Evolutionary conservation across 2,888 invertebrate genomes (phyloP).

Genomic region (Blastobasis adustella): DNA sequence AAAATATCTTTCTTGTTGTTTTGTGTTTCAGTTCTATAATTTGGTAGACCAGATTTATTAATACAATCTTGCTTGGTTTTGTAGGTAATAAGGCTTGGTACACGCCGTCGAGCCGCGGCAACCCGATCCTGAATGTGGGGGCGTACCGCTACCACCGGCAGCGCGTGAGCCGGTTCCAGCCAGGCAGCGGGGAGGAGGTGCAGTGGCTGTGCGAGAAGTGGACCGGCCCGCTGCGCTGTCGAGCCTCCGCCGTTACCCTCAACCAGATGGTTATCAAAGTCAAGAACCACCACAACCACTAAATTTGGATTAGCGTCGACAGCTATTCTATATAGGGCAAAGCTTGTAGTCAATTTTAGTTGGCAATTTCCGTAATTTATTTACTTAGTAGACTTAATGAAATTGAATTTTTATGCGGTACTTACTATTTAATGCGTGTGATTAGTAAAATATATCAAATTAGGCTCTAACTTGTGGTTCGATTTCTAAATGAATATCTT

Average conservation of each 20-base stretch:
- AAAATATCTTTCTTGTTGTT: neutral
- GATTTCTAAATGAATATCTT: too few relatives aligned
- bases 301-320: neutral
- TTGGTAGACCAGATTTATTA: too few relatives aligned
- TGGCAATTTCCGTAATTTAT: too few relatives aligned
- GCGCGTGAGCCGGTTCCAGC: constrained; percentile 14
- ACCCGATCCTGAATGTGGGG: constrained; percentile 9
- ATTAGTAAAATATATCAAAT: too few relatives aligned
- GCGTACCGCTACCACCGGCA: constrained; percentile 10
- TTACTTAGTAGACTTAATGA: too few relatives aligned
- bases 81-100: constrained; percentile 6
- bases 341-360: too few relatives aligned
- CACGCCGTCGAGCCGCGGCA: constrained; percentile 5
- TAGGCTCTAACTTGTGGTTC: too few relatives aligned
- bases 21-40: neutral
- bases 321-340: too few relatives aligned
- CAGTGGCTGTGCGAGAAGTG: constrained; percentile 20
- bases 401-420: too few relatives aligned
- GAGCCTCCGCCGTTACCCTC: constrained; percentile 27
- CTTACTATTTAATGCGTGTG: too few relatives aligned
- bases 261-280: constrained; percentile 23
- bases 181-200: constrained; percentile 14
- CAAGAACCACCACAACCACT: constrained; percentile 26
- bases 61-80: neutral
- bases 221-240: constrained; percentile 20